Conservation (phyloP, 2,797 vertebrate genomes). For the Danio choprae region DNA sequence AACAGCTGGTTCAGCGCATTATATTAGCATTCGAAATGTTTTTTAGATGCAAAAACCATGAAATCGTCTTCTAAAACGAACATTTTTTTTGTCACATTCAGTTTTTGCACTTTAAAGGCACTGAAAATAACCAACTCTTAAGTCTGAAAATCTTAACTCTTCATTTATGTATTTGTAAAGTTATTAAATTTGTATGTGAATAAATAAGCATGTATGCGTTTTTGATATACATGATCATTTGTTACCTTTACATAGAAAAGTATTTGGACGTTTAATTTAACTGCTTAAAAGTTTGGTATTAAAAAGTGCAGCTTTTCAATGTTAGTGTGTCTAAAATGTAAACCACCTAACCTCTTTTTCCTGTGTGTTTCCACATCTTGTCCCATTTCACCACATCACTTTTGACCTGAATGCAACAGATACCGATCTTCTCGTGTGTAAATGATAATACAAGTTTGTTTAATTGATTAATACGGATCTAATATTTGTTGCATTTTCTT, state of each 20-base stretch:
- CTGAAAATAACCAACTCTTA: no score
- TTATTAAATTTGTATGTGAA: background rate
- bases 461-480: background rate
- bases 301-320: background rate
- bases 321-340: no score
- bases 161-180: background rate
- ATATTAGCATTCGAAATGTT: background rate
- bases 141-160: background rate
- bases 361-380: background rate
- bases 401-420: background rate
- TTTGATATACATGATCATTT: background rate
- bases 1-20: background rate
- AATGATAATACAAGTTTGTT: background rate
- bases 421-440: background rate
- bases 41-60: no score
- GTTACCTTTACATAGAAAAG: background rate
- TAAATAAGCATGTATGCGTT: background rate
- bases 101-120: no score
- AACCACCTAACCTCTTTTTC: background rate
- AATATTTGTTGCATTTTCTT: background rate
- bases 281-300: background rate
- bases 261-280: background rate
- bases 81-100: no score
- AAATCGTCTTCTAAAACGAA: no score
- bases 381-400: background rate